phyloP scores from a whole-genome alignment of 2,888 invertebrate species.

The Mycalesis mineus region DNA sequence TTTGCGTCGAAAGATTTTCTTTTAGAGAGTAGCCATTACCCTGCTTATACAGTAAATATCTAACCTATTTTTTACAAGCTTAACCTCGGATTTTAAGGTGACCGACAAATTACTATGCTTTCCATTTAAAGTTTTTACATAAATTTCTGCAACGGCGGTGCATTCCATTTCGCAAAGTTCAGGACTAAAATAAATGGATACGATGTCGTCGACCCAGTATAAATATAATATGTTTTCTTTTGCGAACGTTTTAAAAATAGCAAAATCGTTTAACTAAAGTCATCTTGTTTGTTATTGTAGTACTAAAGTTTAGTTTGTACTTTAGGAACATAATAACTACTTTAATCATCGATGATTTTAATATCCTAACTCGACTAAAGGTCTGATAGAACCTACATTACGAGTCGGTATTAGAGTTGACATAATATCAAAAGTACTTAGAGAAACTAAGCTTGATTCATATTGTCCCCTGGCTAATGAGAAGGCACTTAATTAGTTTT shows the following conservation, averaged over 20 bases:
- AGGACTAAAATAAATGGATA: constrained; percentile 9
- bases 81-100: neutral
- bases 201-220: neutral
- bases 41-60: neutral
- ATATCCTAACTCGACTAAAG: too few relatives aligned
- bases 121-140: constrained; percentile 11
- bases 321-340: too few relatives aligned
- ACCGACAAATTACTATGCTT: constrained; percentile 3
- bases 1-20: neutral
- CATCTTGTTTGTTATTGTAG: too few relatives aligned
- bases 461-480: too few relatives aligned
- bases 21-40: neutral
- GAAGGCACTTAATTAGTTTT: too few relatives aligned
- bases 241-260: neutral
- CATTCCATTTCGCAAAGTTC: constrained; percentile 7
- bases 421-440: too few relatives aligned
- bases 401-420: too few relatives aligned
- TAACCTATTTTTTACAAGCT: neutral
- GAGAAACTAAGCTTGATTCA: too few relatives aligned
- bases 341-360: too few relatives aligned
- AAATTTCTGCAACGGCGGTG: constrained; percentile 6
- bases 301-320: too few relatives aligned
- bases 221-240: neutral
- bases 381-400: too few relatives aligned
- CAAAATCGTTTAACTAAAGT: too few relatives aligned